Base-by-base conservation (phyloP, 2,797 vertebrate genomes). In the Dipus sagitta region DNA sequence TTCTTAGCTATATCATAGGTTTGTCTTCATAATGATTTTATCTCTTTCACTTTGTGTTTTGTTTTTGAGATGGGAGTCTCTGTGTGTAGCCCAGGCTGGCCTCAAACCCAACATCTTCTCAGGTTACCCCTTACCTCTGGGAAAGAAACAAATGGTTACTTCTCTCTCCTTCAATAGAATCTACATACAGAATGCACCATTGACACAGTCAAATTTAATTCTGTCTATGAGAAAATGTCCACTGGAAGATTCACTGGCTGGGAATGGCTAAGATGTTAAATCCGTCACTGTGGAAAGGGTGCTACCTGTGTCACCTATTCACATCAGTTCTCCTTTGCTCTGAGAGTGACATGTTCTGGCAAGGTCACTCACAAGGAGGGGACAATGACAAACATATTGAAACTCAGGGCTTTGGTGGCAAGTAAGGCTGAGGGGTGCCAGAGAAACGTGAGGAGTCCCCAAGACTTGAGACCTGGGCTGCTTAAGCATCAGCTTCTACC, bases 391-490 rank as follows among this genome's bases (percentile, higher is more conserved):
- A 60, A 12, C 2, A 4, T 1, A 17, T 11, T 42, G 12, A 34
- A 26, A 15, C 14, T 32, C 2, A 0, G 10, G 9, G n/a, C n/a
- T 47, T 23, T 42, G 3, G 1, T 6, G 30, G 18, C n/a, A 11
- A n/a, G 13, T 6, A 26, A 64, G 6, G 13, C 42, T 20, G 12
- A 82, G 23, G 60, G 86, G 58, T 64, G 65, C 7, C 2, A 58
- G 54, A 58, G 14, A 17, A 58, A 3, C 24, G 21, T 24, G 5
- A 26, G 26, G n/a, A 12, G 30, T 54, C 32, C 9, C 64, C 47
- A 13, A 30, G 76, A 34, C 6, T 9, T 32, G 52, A 42, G 68
- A 75, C 0, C 23, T 1, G 7, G 1, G 32, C 24, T 28, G 28
- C 52, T 64, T 32, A 62, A 32, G 54, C 64, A 42, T 84, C 15